Evolutionary conservation across 35 echinoderm and acorn worm species (phyloP).

Genomic region (Anneissia japonica): DNA sequence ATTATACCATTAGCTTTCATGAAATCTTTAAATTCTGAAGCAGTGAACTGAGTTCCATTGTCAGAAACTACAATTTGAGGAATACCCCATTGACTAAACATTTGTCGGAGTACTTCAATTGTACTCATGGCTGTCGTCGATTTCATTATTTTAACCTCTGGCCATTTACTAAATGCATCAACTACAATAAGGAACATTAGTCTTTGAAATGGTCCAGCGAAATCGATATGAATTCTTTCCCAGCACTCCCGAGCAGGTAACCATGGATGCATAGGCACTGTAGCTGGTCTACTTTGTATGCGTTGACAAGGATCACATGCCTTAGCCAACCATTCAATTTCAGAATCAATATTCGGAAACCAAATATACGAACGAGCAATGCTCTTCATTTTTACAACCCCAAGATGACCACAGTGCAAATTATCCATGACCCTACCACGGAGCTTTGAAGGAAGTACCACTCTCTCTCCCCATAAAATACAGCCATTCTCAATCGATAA

Average conservation of each 20-base stretch:
- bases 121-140: constrained; percentile 20
- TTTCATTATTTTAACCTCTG: constrained; percentile 45
- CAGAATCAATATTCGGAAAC: constrained; percentile 50
- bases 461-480: constrained; percentile 22
- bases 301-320: constrained; percentile 38
- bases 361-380: constrained; percentile 34
- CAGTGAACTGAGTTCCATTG: constrained; percentile 52
- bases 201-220: constrained; percentile 51
- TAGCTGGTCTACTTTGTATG: constrained; percentile 40
- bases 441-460: constrained; percentile 29
- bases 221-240: constrained; percentile 44
- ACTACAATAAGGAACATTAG: constrained; percentile 42
- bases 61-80: constrained; percentile 53
- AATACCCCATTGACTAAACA: constrained; percentile 38
- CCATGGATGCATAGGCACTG: constrained; percentile 50
- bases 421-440: constrained; percentile 10
- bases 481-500: constrained; percentile 28
- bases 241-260: constrained; percentile 36
- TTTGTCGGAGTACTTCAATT: constrained; percentile 6
- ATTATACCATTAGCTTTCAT: constrained; percentile 36
- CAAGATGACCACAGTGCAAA: constrained; percentile 43
- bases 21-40: constrained; percentile 42
- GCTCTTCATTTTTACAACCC: constrained; percentile 51
- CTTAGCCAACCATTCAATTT: constrained; percentile 41
- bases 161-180: constrained; percentile 49